phyloP scores from a whole-genome alignment of 53 echinoderm and acorn worm genomes.

The Luidia sarsii region DNA sequence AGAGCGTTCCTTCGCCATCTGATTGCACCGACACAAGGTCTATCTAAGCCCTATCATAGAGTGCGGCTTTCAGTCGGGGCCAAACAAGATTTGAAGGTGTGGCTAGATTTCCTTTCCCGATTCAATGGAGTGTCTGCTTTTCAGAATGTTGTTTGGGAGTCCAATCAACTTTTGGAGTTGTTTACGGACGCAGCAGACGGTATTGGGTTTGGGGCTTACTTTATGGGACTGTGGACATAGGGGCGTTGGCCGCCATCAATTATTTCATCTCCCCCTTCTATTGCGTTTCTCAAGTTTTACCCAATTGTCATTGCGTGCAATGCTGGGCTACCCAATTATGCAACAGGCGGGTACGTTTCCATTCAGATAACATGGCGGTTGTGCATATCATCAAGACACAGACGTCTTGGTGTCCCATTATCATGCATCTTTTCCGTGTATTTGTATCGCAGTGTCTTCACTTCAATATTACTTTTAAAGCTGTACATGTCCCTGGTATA shows the following conservation, averaged over 20 bases:
- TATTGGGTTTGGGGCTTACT: conserved; percentile 14
- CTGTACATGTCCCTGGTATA: no score
- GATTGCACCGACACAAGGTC: conserved; percentile 1
- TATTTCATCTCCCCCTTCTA: conserved; percentile 10
- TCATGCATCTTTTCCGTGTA: conserved; percentile 35
- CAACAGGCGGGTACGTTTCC: conserved; percentile 28
- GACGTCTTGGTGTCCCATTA: conserved; percentile 30
- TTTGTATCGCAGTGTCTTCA: conserved; percentile 32
- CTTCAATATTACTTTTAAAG: conserved; percentile 21
- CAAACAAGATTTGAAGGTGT: conserved; percentile 5
- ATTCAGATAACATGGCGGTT: conserved; percentile 57
- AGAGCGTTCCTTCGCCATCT: conserved; percentile 35
- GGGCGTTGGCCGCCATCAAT: conserved; percentile 1
- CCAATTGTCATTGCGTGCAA: conserved; percentile 40
- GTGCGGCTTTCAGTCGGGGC: conserved; percentile 23
- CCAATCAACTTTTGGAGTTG: background rate
- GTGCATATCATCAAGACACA: conserved; percentile 55
- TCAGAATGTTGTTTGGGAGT: background rate
- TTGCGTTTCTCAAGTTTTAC: conserved; percentile 48
- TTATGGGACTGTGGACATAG: conserved; percentile 10
- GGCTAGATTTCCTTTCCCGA: conserved; percentile 5
- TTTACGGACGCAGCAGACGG: conserved; percentile 21
- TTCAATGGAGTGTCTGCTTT: conserved; percentile 34
- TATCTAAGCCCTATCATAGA: background rate
- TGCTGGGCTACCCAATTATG: conserved; percentile 31